phyloP scores from a whole-genome alignment of 1,140 invertebrate genomes.

The Notospermus geniculatus region DNA sequence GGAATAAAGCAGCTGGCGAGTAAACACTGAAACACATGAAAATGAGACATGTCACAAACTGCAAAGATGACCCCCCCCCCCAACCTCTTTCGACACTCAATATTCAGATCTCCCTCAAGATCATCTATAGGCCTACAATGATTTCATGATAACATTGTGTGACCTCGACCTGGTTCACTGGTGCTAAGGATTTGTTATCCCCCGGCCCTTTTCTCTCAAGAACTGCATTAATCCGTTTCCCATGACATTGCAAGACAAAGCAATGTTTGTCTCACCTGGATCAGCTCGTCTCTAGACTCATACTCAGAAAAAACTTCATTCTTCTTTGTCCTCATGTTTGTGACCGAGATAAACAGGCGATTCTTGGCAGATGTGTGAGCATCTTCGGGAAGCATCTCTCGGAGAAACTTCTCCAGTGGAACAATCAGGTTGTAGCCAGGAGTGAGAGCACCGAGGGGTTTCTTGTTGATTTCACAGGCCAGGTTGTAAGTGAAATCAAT shows the following conservation, averaged over 20 bases:
- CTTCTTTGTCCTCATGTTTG: constrained; percentile 32
- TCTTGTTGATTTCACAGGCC: constrained; percentile 31
- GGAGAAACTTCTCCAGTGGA: constrained; percentile 31
- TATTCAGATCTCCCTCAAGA: too few relatives aligned
- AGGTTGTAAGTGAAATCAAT: constrained; percentile 30
- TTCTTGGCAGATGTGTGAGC: constrained; percentile 33
- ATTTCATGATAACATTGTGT: too few relatives aligned
- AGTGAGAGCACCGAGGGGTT: constrained; percentile 37
- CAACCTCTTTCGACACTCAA: too few relatives aligned
- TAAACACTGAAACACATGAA: constrained; percentile 39
- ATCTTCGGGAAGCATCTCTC: constrained; percentile 32
- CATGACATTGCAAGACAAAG: background rate
- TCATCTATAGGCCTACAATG: too few relatives aligned
- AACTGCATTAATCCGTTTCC: too few relatives aligned
- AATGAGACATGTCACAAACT: too few relatives aligned
- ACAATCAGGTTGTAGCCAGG: constrained; percentile 37
- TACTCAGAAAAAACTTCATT: constrained; percentile 40
- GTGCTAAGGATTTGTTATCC: too few relatives aligned
- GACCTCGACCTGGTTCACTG: too few relatives aligned
- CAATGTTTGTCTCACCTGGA: constrained; percentile 31
- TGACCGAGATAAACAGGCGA: constrained; percentile 42
- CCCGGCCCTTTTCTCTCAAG: too few relatives aligned
- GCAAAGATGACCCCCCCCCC: too few relatives aligned
- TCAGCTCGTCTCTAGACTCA: constrained; percentile 35
- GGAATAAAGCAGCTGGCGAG: constrained; percentile 57